Evolutionary conservation across 2,888 invertebrate species (phyloP).

Genomic region (Aleiodes leptofemur): DNA sequence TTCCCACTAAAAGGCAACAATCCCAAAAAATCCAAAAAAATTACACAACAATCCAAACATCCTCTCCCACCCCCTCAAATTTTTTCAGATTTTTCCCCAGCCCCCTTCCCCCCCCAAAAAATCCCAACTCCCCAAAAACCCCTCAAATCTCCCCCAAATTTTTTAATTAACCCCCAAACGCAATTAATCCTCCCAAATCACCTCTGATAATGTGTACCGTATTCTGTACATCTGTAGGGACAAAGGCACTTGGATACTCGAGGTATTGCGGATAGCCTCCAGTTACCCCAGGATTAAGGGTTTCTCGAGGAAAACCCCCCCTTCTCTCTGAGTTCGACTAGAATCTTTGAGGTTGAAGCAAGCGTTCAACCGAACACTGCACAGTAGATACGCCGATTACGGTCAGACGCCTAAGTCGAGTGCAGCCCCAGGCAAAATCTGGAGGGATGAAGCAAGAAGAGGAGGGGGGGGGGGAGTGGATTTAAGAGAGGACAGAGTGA

Average conservation of each 20-base stretch:
- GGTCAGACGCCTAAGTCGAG: constrained; percentile 40
- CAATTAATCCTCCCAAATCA: constrained; percentile 10
- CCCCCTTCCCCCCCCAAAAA: too few species aligned
- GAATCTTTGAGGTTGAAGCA: constrained; percentile 48
- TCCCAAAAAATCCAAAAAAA: too few species aligned
- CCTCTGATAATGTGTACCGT: constrained; percentile 20
- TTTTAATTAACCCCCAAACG: not conserved
- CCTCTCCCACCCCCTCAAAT: too few species aligned
- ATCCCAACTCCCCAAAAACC: too few species aligned
- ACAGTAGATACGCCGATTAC: constrained; percentile 48
- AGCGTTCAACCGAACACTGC: constrained; percentile 36
- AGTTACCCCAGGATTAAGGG: constrained; percentile 1
- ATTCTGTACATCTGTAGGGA: not conserved
- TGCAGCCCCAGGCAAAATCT: not conserved
- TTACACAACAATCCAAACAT: too few species aligned
- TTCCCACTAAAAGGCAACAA: too few species aligned
- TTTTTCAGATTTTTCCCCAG: too few species aligned
- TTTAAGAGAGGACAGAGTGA: not conserved
- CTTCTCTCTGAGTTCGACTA: constrained; percentile 4
- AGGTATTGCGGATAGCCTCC: not conserved
- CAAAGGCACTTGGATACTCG: constrained; percentile 9
- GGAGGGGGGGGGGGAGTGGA: not conserved
- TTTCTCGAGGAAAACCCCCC: constrained; percentile 3
- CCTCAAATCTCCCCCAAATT: too few species aligned
- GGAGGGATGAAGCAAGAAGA: too few species aligned